phyloP scores from a whole-genome alignment of 2,888 invertebrate species.

The Sceliomorpha sp. region DNA sequence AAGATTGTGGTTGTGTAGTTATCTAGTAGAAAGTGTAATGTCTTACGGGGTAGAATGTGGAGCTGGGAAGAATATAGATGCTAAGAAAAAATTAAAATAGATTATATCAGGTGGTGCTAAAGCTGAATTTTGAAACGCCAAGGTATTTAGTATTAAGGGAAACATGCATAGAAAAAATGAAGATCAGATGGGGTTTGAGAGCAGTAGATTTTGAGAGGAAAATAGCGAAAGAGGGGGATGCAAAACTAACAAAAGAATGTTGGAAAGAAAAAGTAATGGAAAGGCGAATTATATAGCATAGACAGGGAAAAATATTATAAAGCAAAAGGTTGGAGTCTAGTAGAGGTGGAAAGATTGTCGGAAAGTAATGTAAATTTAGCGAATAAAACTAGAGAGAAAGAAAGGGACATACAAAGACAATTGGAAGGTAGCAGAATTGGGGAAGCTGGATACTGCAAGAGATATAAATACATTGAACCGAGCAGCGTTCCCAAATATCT shows the following conservation, averaged over 20 bases:
- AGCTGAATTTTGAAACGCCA: background rate
- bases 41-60: conserved; percentile 12
- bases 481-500: conserved; percentile 4
- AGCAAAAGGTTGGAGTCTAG: too few relatives aligned
- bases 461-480: conserved; percentile 6
- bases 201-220: conserved; percentile 6
- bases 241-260: conserved; percentile 8
- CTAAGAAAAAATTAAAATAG: conserved; percentile 9
- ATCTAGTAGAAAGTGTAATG: conserved; percentile 14
- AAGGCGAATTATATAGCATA: too few relatives aligned
- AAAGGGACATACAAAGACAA: conserved; percentile 1
- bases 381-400: too few relatives aligned
- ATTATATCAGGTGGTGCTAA: background rate
- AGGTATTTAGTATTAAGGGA: background rate
- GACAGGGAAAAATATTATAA: too few relatives aligned
- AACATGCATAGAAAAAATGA: background rate
- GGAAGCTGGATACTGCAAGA: conserved; percentile 2
- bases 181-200: background rate
- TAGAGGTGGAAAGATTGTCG: too few relatives aligned
- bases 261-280: conserved; percentile 13
- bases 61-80: conserved; percentile 4
- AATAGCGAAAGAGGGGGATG: background rate
- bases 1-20: conserved; percentile 1
- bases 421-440: conserved; percentile 2
- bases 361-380: too few relatives aligned